Evolutionary conservation across 2,888 invertebrate species (phyloP).

Genomic region (Gasteruption jaculator): DNA sequence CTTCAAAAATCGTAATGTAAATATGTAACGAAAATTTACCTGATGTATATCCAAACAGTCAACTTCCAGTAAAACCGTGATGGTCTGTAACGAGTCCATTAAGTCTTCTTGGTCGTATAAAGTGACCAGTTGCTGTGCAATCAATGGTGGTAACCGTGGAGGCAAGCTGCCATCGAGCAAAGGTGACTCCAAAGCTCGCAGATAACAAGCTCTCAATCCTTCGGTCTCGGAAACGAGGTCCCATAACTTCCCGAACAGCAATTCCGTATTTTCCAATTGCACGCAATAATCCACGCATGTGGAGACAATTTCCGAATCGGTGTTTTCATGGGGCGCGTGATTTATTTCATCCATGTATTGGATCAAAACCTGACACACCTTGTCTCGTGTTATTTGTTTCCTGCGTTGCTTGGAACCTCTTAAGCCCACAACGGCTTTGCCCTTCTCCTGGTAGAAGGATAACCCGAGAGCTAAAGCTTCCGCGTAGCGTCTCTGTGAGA

Average conservation of each 20-base stretch:
- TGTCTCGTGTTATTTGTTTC: conserved; percentile 50
- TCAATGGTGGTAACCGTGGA: conserved; percentile 57
- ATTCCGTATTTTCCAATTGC: conserved; percentile 48
- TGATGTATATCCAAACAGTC: conserved; percentile 64
- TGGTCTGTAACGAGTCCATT: conserved; percentile 65
- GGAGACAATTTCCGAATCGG: conserved; percentile 39
- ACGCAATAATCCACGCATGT: conserved; percentile 48
- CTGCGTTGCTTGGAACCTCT: conserved; percentile 53
- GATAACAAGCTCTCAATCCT: conserved; percentile 61
- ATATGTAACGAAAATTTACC: conserved; percentile 36
- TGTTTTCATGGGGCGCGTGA: conserved; percentile 32
- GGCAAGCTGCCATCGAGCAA: conserved; percentile 56
- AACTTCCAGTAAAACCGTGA: conserved; percentile 62
- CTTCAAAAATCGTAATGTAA: not conserved
- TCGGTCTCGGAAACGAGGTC: conserved; percentile 57
- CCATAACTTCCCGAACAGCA: conserved; percentile 55
- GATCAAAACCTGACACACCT: conserved; percentile 45
- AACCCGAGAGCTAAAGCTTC: conserved; percentile 60
- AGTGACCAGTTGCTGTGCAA: conserved; percentile 63
- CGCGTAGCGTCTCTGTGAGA: conserved; percentile 53
- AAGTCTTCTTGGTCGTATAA: conserved; percentile 64
- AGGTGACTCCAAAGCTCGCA: conserved; percentile 64
- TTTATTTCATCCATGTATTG: conserved; percentile 48
- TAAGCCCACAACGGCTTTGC: conserved; percentile 60
- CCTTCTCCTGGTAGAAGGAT: conserved; percentile 61